Evolutionary conservation across 2,113 vertebrate genomes (phyloP).

Genomic region (Limanda limanda): DNA sequence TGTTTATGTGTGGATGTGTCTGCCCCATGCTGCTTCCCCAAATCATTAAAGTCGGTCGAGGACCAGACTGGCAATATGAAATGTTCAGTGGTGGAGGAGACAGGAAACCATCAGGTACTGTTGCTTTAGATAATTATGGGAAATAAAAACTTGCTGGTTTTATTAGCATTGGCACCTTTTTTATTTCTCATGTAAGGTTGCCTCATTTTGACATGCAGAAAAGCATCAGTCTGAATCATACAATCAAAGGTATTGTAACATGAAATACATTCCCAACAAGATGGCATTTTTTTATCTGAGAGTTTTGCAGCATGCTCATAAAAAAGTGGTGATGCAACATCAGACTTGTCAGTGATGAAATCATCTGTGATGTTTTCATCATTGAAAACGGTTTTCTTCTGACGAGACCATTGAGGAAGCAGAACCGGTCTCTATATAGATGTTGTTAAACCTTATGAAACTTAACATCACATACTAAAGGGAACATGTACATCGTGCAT

Average conservation of each 20-base stretch:
- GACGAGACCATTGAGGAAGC: background rate
- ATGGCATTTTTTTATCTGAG: background rate
- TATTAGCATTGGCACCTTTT: too few species aligned
- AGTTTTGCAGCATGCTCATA: constrained; percentile 14
- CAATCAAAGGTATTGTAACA: constrained; percentile 1
- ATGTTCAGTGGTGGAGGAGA: constrained; percentile 88
- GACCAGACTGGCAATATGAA: constrained; percentile 89
- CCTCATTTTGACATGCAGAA: too few species aligned
- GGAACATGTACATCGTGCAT: constrained; percentile 1
- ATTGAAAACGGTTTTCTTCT: background rate
- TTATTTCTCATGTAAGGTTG: too few species aligned
- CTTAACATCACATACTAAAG: background rate
- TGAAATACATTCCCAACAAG: background rate
- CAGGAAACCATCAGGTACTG: constrained; percentile 89
- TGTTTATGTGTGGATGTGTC: constrained; percentile 28
- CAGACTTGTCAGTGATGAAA: too few species aligned
- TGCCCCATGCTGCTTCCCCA: constrained; percentile 76
- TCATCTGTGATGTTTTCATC: background rate
- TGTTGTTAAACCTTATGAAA: constrained; percentile 20
- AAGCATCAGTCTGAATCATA: background rate
- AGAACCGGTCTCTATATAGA: background rate
- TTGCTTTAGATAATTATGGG: constrained; percentile 39
- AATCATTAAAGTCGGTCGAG: constrained; percentile 88
- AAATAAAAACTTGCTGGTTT: too few species aligned
- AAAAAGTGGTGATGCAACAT: constrained; percentile 4